Evolutionary conservation across 2,113 vertebrate species (phyloP).

Genomic region (Zingel zingel): DNA sequence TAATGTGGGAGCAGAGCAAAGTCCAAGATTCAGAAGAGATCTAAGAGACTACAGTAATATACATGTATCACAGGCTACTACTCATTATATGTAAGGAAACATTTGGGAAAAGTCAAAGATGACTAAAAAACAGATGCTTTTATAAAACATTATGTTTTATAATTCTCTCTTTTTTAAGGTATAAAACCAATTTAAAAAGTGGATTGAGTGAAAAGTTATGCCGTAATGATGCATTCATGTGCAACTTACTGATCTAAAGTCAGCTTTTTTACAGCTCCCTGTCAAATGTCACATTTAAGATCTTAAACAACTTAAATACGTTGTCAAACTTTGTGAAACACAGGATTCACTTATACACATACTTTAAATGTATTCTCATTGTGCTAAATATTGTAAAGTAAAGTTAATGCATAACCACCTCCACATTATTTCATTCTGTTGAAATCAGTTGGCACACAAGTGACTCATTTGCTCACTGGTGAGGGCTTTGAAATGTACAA

Average conservation of each 20-base stretch:
- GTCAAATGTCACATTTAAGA: not conserved
- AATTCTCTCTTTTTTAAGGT: not conserved
- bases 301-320: not conserved
- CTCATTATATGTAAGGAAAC: not conserved
- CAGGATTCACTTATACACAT: slow-evolving; percentile 3
- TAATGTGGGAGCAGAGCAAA: not conserved
- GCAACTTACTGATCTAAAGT: not conserved
- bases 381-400: slow-evolving; percentile 23
- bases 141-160: not conserved
- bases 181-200: not conserved
- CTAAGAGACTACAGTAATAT: too few relatives aligned
- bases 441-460: not conserved
- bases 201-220: not conserved
- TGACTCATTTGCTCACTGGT: slow-evolving; percentile 29
- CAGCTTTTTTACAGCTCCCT: not conserved
- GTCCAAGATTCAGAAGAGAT: not conserved
- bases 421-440: not conserved
- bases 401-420: slow-evolving; percentile 17
- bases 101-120: too few relatives aligned
- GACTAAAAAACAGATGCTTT: too few relatives aligned
- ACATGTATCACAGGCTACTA: not conserved
- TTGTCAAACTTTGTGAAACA: not conserved
- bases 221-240: not conserved
- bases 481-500: not conserved
- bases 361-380: not conserved